These are phyloP conservation scores for Blastobasis adustella DNA, from an alignment of 2,888 invertebrate genomes.

Conservation along the genomic window DNA sequence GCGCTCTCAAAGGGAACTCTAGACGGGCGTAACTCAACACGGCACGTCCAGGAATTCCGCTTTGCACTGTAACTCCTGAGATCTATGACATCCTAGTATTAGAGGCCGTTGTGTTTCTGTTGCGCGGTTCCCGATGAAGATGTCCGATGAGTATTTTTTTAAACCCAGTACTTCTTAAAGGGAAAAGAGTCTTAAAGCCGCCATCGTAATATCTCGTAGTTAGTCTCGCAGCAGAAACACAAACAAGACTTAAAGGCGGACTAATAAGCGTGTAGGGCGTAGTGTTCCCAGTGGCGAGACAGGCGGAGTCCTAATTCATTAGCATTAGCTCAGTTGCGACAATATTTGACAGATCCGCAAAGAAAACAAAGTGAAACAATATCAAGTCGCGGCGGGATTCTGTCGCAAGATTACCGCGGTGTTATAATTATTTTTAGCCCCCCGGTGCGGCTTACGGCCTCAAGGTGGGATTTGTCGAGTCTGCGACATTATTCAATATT, in stretches of 20 bases:
- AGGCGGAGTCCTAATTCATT: too few relatives aligned
- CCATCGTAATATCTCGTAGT: too few relatives aligned
- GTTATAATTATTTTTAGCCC: slow-evolving; percentile 53
- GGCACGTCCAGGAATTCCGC: slow-evolving; percentile 46
- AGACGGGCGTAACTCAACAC: slow-evolving; percentile 51
- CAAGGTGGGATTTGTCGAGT: slow-evolving; percentile 61
- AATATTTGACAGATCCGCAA: slow-evolving; percentile 5
- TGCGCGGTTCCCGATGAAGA: too few relatives aligned
- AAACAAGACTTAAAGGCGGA: too few relatives aligned
- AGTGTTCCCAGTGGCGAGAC: too few relatives aligned
- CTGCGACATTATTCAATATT: slow-evolving; percentile 67
- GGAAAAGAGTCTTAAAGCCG: too few relatives aligned
- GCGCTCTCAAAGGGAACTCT: slow-evolving; percentile 50
- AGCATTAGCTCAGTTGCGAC: neutral
- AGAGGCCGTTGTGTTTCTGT: too few relatives aligned
- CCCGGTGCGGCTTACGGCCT: slow-evolving; percentile 59
- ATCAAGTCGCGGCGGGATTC: slow-evolving; percentile 30
- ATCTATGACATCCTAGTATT: slow-evolving; percentile 21
- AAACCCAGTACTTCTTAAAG: too few relatives aligned
- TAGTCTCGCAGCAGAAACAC: too few relatives aligned
- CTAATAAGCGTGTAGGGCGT: too few relatives aligned
- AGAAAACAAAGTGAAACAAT: slow-evolving; percentile 34
- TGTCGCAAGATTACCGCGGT: slow-evolving; percentile 38
- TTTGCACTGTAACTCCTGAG: slow-evolving; percentile 36
- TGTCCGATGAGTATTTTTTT: too few relatives aligned